Conservation (phyloP, 2,113 vertebrate species). For the Heloderma charlesbogerti region DNA sequence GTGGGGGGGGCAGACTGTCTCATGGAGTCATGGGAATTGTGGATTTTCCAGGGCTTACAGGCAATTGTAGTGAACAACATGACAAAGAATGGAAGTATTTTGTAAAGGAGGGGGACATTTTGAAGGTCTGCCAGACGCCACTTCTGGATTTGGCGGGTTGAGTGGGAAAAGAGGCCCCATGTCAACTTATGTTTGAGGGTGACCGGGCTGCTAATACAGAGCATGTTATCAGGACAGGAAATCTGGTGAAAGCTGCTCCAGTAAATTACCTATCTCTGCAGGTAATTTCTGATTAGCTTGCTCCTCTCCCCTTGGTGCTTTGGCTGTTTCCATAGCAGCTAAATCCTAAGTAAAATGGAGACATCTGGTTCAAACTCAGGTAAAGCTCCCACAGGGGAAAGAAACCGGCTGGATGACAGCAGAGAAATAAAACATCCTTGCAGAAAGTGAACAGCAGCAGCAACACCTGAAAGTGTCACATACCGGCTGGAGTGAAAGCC, state of each 20-base stretch:
- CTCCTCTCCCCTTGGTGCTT: conserved; percentile 74
- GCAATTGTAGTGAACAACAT: not conserved
- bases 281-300: conserved; percentile 78
- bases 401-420: conserved; percentile 58
- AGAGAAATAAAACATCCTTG: conserved; percentile 34
- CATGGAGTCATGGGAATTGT: accelerated
- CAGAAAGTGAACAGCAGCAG: not conserved
- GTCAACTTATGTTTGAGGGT: conserved; percentile 36
- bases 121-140: conserved; percentile 12
- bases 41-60: not conserved
- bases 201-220: conserved; percentile 66
- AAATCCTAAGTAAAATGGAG: conserved; percentile 78
- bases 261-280: conserved; percentile 77
- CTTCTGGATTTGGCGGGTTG: conserved; percentile 48
- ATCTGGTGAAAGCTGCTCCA: conserved; percentile 71
- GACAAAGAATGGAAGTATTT: not conserved
- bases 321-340: conserved; percentile 85
- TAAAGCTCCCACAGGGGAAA: conserved; percentile 67
- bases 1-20: not conserved
- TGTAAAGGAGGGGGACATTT: not conserved
- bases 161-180: not conserved
- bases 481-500: conserved; percentile 1
- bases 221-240: conserved; percentile 65
- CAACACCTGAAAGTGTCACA: not conserved
- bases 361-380: conserved; percentile 75